These are phyloP conservation scores for Choloepus hoffmanni DNA, from an alignment of 2,113 vertebrate species.

Conservation along the genomic window DNA sequence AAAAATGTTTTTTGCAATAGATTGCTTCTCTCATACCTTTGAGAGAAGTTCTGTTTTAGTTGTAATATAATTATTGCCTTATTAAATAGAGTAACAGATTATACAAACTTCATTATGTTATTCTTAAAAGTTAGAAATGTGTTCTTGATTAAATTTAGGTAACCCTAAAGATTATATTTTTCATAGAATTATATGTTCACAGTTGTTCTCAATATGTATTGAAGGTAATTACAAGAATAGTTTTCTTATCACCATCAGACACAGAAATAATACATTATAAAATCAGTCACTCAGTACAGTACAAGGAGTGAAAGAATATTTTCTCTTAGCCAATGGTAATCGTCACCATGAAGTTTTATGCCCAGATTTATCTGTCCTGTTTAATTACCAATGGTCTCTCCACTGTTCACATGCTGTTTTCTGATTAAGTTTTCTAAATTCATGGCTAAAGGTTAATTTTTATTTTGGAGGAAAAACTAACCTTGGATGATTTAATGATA, in stretches of 20 bases:
- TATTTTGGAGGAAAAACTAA: not conserved
- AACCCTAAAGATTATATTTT: not conserved
- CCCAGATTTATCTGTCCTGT: not conserved
- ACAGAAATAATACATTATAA: not conserved
- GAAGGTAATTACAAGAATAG: not conserved
- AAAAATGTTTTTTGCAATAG: conserved; percentile 55
- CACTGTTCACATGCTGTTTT: not conserved
- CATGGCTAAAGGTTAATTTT: not conserved
- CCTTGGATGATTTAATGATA: not conserved
- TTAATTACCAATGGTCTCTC: not conserved
- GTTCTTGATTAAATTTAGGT: conserved; percentile 42
- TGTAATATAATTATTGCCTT: conserved; percentile 52
- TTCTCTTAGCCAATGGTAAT: not conserved
- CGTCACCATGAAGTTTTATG: not conserved
- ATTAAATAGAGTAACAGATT: conserved; percentile 26
- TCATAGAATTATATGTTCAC: not conserved
- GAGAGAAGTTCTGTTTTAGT: conserved; percentile 54
- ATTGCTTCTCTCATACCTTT: conserved; percentile 48
- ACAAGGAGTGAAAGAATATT: not conserved
- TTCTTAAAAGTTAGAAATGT: conserved; percentile 68
- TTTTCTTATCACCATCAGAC: not conserved
- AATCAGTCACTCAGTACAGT: not conserved
- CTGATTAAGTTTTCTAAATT: not conserved
- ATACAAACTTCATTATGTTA: conserved; percentile 52
- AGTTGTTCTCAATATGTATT: not conserved